Evolutionary conservation across 2,113 vertebrate genomes (phyloP), one percentile per base, ranked within the genome.

Genomic region (Centrocercus urophasianus): DNA sequence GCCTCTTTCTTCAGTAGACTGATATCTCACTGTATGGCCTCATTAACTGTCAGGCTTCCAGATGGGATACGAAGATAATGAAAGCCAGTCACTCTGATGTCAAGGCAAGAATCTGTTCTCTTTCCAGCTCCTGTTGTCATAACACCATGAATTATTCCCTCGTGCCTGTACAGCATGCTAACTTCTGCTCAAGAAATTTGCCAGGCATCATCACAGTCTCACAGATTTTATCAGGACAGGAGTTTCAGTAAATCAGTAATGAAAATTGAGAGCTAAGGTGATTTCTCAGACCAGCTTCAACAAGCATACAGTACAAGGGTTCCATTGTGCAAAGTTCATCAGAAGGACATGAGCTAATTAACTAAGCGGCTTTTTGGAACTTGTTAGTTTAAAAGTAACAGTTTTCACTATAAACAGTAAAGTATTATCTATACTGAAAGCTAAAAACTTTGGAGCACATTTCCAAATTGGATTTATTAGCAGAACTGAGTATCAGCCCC

Each of bases 331-430:
- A 86, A 95, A 96, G 93, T 92, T 96, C 93, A 96, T 67, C 95
- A 91, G 86, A 63, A 90, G 95, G 93, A 96, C 93, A 90, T 0
- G 2, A 90, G 88, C 95, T 96, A 96, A 97, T 95, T 96, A 97
- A 96, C 96, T 83, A 91, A 89, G 95, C 72, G 38, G 64, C 75
- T 92, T 93, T 95, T 85, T 83, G 95, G 93, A 96, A 93, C 83
- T 87, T 73, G 54, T 70, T 59, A 22, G 73, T 85, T 93, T 89
- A 45, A 93, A 93, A 69, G 79, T 78, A 92, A 91, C 1, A 64
- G 76, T 59, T 91, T 66, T 85, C 81, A 34, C 74, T 59, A 50
- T 38, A 7, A 74, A 63, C 65, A 75, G 57, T 20, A 70, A 52
- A 59, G 57, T 63, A 36, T 61, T 79, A 52, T 5, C 56, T 30